Evolutionary conservation across 2,797 vertebrate species (phyloP), one percentile per base, ranked within the genome.

Genomic region (Bufotes viridis): DNA sequence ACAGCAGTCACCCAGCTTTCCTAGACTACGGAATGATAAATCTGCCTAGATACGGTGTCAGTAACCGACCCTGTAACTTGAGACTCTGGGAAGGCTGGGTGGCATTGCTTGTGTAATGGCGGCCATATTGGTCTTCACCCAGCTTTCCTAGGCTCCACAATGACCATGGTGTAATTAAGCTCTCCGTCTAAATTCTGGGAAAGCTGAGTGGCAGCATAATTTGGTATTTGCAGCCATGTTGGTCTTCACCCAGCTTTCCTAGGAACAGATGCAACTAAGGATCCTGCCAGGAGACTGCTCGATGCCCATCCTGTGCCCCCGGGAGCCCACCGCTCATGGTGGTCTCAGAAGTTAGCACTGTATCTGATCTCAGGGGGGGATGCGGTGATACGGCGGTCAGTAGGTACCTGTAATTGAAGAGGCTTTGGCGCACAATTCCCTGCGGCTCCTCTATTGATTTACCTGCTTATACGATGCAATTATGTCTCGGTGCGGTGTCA

Each of bases 391-490:
- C 78, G 26, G 42, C 10, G 10, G 75, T 78, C 84, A 85, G 78
- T 85, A 85, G 78, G 60, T 78, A 26, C 67, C 53, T 67, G 74
- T 74, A 20, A 18, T 63, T 63, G 55, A 53, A 85, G 74, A 67
- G 51, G n/a, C 74, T 55, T 85, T 63, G 80, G 22, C 22, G 17
- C 24, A 7, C 7, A 8, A 22, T 65, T 22, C 84, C 84, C 60
- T 17, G 12, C 9, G 15, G 58, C 58, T 53, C 34, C 58, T 51
- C n/a, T 60, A 85, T 85, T 29, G 84, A 85, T 85, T 78, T 78
- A 53, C 67, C n/a, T 65, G 84, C 60, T 53, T 55, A 63, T 85
- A 67, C 67, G 60, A 67, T 78, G 84, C 74, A 85, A 78, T 85
- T 85, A 78, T 78, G 49, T 65, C 60, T 85, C 22, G 8, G 42